Evolutionary conservation across 1,140 invertebrate species (phyloP), one percentile per base, ranked within the genome.

Genomic region (Onthophagus taurus): DNA sequence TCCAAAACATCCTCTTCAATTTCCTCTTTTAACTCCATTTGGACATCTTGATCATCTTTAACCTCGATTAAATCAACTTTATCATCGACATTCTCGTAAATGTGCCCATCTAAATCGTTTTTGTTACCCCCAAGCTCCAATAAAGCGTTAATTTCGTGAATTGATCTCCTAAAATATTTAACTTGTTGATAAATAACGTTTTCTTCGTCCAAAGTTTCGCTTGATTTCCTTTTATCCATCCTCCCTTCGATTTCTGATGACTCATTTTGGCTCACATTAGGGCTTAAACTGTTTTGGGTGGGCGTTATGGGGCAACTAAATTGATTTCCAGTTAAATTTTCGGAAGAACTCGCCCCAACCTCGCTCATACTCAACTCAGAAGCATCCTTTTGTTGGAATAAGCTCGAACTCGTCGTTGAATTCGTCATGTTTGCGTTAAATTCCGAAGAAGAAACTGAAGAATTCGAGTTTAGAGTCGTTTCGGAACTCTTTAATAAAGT

Each of bases 131-230:
- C 12, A 14, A 20, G 14, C 12, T 29, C 59, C 16, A 80, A 62
- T 52, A 85, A 62, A 19, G 79, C 76, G 59, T 85, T 85, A 0
- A 85, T 78, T 63, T 85, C 81, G 41, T 82, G 74, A 35, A 85
- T 77, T 13, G 80, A 83, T 50, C 77, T 71, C 23, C 76, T 70
- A 45, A 84, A 79, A 51, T 81, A 76, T 52, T 82, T 83, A 0
- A 84, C 80, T 66, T 84, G 80, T 52, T 83, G 79, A 54, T 85
- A 85, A 0, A 85, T 75, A 23, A 71, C 74, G 34, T 63, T 53
- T 35, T 69, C 64, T 8, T 64, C 59, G 36, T 57, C 53, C 12
- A 47, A 44, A 3, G 51, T 50, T 45, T 53, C 63, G 48, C 44
- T 52, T 1, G 61, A 58, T 56, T 66, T 64, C 44, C 64, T 52